phyloP scores from a whole-genome alignment of 1,140 invertebrate genomes.

The Drosophila funebris region DNA sequence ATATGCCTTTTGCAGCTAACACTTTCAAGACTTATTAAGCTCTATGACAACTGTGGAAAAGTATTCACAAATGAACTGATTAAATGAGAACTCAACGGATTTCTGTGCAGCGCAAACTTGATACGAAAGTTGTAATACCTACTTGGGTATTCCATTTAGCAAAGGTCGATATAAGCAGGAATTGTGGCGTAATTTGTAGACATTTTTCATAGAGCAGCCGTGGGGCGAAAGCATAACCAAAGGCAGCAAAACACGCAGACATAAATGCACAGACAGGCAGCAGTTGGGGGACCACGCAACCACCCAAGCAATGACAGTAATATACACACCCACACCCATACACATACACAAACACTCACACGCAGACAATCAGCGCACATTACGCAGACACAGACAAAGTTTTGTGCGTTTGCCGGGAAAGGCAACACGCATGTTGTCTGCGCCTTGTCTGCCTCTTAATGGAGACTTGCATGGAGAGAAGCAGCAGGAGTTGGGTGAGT shows the following conservation, averaged over 20 bases:
- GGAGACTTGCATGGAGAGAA: constrained; percentile 4
- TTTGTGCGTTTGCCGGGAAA: constrained; percentile 60
- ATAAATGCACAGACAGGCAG: constrained; percentile 35
- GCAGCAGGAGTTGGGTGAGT: background rate
- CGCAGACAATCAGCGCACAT: constrained; percentile 47
- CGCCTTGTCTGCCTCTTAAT: constrained; percentile 66
- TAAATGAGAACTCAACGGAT: background rate
- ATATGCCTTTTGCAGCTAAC: background rate
- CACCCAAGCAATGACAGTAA: constrained; percentile 13
- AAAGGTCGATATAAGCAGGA: constrained; percentile 22
- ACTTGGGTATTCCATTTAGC: constrained; percentile 21
- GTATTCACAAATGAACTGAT: background rate
- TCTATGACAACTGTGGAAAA: too few species aligned
- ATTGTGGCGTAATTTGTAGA: constrained; percentile 62
- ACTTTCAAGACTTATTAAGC: too few species aligned
- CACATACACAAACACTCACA: constrained; percentile 10
- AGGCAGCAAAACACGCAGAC: constrained; percentile 47
- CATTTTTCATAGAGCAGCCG: constrained; percentile 58
- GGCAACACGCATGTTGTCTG: constrained; percentile 74
- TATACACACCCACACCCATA: constrained; percentile 12
- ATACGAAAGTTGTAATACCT: constrained; percentile 49
- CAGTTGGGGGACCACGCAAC: background rate
- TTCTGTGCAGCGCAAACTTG: constrained; percentile 14
- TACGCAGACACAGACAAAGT: constrained; percentile 69
- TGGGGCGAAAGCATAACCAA: constrained; percentile 21